Conservation (phyloP, 1,140 invertebrate species). For the Drosophila willistoni region DNA sequence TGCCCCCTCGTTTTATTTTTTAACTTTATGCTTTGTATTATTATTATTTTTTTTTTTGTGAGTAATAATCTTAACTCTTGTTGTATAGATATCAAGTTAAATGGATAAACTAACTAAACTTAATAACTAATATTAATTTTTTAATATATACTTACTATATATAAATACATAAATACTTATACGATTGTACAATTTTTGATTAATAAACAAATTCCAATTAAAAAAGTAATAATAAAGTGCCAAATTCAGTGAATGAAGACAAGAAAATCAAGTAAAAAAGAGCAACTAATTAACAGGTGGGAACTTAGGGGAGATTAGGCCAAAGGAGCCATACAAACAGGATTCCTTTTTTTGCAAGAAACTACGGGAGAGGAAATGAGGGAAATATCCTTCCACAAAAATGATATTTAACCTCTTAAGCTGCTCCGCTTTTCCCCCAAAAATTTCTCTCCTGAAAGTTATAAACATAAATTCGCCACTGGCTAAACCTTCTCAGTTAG, state of each 20-base stretch:
- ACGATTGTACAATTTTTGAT: conserved; percentile 59
- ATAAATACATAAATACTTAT: conserved; percentile 27
- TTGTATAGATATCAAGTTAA: conserved; percentile 45
- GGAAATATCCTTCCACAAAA: no score
- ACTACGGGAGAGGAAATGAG: no score
- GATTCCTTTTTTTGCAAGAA: no score
- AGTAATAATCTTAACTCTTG: conserved; percentile 53
- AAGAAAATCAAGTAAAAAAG: conserved; percentile 21
- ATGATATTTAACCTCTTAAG: no score
- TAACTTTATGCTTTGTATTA: no score
- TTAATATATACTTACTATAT: not conserved
- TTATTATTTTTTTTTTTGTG: conserved; percentile 18
- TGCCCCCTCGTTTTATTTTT: not conserved
- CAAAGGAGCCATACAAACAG: no score
- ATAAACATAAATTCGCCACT: no score
- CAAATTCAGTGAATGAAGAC: conserved; percentile 57
- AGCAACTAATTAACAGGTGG: no score
- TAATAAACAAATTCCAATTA: conserved; percentile 66
- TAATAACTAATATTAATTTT: conserved; percentile 52
- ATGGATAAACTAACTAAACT: conserved; percentile 46
- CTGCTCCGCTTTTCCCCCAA: no score
- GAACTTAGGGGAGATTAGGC: no score
- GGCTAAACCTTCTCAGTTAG: no score
- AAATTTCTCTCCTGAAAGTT: no score
- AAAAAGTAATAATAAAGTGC: conserved; percentile 61